phyloP scores from a whole-genome alignment of 2,113 vertebrate species.

The Poicephalus meyeri region DNA sequence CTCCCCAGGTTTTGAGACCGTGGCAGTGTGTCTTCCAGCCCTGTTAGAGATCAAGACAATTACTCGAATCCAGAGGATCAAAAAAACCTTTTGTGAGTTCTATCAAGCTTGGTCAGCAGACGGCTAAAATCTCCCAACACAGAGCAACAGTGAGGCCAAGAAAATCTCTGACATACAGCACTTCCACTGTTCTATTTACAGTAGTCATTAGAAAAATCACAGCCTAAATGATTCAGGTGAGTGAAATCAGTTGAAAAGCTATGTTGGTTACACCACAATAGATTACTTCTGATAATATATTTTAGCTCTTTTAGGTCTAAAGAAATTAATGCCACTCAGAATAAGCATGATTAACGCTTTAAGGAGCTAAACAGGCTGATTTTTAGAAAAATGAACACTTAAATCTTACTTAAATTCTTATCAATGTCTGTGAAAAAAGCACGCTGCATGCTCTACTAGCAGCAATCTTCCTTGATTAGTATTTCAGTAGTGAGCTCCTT shows the following conservation, averaged over 20 bases:
- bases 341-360: background rate
- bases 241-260: background rate
- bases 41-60: background rate
- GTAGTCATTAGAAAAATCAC: background rate
- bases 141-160: background rate
- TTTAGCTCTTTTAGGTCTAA: background rate
- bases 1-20: background rate
- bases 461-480: background rate
- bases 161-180: background rate
- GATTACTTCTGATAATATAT: background rate
- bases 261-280: background rate
- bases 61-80: background rate
- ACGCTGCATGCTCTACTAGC: background rate
- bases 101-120: background rate
- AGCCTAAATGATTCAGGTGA: background rate
- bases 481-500: background rate
- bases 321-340: background rate
- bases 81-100: background rate
- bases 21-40: background rate
- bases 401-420: background rate
- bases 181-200: background rate
- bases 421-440: background rate
- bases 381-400: background rate
- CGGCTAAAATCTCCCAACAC: background rate
- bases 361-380: background rate